Percentiles rank a stretch among this genome's conserved stretches.
These are phyloP conservation scores for Phymorhynchus buccinoides DNA, from an alignment of 1,140 invertebrate genomes.

Conservation along the genomic window DNA sequence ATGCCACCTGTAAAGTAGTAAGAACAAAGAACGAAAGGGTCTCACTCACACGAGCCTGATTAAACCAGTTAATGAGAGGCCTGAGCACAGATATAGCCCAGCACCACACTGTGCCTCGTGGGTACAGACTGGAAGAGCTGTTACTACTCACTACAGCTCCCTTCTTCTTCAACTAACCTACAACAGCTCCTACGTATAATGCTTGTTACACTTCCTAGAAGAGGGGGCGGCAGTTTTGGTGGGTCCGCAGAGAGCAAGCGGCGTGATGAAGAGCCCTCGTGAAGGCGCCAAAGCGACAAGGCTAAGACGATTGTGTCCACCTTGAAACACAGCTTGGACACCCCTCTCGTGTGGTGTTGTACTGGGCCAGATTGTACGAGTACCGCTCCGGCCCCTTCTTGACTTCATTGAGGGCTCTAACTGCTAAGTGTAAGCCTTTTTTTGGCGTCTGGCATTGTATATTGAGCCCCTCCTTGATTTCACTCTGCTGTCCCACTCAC, in stretches of 20 bases:
- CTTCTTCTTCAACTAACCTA: no score
- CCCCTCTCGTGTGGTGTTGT: background rate
- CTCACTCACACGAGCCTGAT: background rate
- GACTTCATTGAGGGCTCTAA: no score
- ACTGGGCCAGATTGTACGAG: constrained; percentile 9
- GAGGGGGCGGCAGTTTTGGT: background rate
- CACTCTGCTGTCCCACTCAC: background rate
- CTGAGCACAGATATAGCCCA: no score
- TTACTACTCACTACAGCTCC: no score
- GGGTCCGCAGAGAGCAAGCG: background rate
- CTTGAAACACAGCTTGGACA: constrained; percentile 1
- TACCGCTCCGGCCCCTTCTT: background rate
- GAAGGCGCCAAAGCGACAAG: constrained; percentile 25
- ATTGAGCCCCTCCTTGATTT: background rate
- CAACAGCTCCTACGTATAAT: no score
- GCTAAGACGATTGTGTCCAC: constrained; percentile 26
- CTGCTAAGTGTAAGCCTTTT: no score
- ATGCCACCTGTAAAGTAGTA: no score
- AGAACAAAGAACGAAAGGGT: no score
- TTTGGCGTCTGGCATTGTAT: no score
- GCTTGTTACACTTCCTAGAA: no score
- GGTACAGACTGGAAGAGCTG: no score
- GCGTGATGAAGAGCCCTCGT: constrained; percentile 29
- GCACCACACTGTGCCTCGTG: no score
- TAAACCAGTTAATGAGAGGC: background rate